Evolutionary conservation across 1,140 invertebrate species (phyloP), one percentile per base, ranked within the genome.

Genomic region (Hormaphis cornu): DNA sequence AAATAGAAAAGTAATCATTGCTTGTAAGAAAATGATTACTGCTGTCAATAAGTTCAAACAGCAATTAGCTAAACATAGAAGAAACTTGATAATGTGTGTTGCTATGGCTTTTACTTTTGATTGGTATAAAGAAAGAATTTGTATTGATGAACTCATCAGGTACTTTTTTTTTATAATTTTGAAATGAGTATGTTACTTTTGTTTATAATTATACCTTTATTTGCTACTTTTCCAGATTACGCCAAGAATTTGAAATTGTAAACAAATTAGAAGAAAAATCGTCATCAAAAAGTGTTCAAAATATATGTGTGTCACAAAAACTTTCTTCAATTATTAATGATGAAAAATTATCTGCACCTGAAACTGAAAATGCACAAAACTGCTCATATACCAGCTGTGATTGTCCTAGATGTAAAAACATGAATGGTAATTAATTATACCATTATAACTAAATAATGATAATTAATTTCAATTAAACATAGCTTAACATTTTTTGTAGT

Each of bases 111-210:
- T 66, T 48, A 66, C 61, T n/a, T 85, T 79, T 73, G 81, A 83
- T 73, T 85, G 83, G 83, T 79, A 84, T 22, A 73, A 76, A 20
- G 79, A 83, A 69, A 76, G 79, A 63, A 84, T 84, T 73, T 66
- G 74, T 0, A 79, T 83, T 69, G 73, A 80, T 20, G 81, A 84
- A 72, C 75, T 85, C 14, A 73, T 78, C 50, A 78, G 76, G 81
- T 82, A 74, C 72, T 72, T 72, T 71, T 24, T 33, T 46, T 28
- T 10, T 30, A 8, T 44, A 26, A 12, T 44, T 44, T 28, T 1
- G 14, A n/a, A n/a, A n/a, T n/a, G n/a, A n/a, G n/a, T 0, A 18
- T 28, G 40, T 22, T 12, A 9, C 24, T 24, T 16, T 40, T 16
- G 14, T 40, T 24, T 40, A 58, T 35, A 12, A 33, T 14, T 56